Evolutionary conservation across 2,888 invertebrate species (phyloP).

Genomic region (Aporophyla lueneburgensis): DNA sequence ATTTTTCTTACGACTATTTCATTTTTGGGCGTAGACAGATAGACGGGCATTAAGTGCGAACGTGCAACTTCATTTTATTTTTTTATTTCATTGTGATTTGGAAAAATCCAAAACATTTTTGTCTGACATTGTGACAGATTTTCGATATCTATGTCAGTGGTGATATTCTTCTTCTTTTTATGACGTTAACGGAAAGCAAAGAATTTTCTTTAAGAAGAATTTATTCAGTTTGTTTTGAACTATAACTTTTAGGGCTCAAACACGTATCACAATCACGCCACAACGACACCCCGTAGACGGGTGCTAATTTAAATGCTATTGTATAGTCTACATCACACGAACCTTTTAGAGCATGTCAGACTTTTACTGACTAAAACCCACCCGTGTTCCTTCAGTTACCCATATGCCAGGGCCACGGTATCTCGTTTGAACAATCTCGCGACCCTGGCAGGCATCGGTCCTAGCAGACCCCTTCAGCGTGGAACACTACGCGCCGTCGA

Average conservation of each 20-base stretch:
- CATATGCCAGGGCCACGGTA: too few species aligned
- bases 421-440: too few species aligned
- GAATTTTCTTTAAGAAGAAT: not conserved
- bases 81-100: not conserved
- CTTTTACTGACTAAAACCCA: too few species aligned
- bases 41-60: not conserved
- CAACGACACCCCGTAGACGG: not conserved
- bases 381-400: too few species aligned
- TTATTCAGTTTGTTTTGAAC: not conserved
- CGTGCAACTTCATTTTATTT: not conserved
- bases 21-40: not conserved
- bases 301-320: not conserved
- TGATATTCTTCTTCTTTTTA: constrained; percentile 1
- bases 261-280: not conserved
- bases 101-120: not conserved
- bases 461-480: too few species aligned
- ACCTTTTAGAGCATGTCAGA: too few species aligned
- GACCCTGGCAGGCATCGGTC: too few species aligned
- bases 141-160: constrained; percentile 1
- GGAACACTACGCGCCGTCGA: too few species aligned
- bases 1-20: constrained; percentile 2
- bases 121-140: constrained; percentile 5
- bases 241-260: not conserved
- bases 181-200: not conserved
- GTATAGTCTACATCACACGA: not conserved